These are phyloP conservation scores for Caenorhabditis becei DNA, from an alignment of 2,888 invertebrate species.

Conservation along the genomic window DNA sequence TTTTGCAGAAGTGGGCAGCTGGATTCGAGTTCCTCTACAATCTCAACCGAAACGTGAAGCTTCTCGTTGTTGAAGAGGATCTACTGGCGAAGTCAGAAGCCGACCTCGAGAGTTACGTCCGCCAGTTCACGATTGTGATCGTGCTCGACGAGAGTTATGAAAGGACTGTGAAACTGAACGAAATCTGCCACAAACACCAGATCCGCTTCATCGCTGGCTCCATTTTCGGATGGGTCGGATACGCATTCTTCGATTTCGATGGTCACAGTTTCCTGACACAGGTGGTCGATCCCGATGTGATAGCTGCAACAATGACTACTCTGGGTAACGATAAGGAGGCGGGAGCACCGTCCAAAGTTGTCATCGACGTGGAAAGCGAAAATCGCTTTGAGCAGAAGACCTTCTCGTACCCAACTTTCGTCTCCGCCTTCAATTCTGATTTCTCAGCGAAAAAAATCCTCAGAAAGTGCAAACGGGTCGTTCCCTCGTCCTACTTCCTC, in stretches of 20 bases:
- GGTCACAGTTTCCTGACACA: slow-evolving; percentile 87
- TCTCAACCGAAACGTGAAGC: slow-evolving; percentile 94
- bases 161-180: slow-evolving; percentile 65
- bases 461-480: slow-evolving; percentile 62
- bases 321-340: neutral
- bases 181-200: slow-evolving; percentile 69
- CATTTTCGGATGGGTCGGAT: slow-evolving; percentile 92
- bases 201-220: slow-evolving; percentile 91
- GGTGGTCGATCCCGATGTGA: slow-evolving; percentile 9
- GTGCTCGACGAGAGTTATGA: slow-evolving; percentile 88
- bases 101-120: slow-evolving; percentile 85
- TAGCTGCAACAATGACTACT: neutral
- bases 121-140: slow-evolving; percentile 89
- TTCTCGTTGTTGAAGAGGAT: slow-evolving; percentile 83
- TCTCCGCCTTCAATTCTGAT: slow-evolving; percentile 69
- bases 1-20: slow-evolving; percentile 37
- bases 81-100: slow-evolving; percentile 82
- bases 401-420: slow-evolving; percentile 67
- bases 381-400: slow-evolving; percentile 29
- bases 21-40: slow-evolving; percentile 30
- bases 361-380: slow-evolving; percentile 18
- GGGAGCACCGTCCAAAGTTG: neutral
- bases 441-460: slow-evolving; percentile 64
- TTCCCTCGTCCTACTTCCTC: slow-evolving; percentile 65
- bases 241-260: slow-evolving; percentile 91